Evolutionary conservation across 2,113 vertebrate species (phyloP).

Genomic region (Morphnarchus princeps): DNA sequence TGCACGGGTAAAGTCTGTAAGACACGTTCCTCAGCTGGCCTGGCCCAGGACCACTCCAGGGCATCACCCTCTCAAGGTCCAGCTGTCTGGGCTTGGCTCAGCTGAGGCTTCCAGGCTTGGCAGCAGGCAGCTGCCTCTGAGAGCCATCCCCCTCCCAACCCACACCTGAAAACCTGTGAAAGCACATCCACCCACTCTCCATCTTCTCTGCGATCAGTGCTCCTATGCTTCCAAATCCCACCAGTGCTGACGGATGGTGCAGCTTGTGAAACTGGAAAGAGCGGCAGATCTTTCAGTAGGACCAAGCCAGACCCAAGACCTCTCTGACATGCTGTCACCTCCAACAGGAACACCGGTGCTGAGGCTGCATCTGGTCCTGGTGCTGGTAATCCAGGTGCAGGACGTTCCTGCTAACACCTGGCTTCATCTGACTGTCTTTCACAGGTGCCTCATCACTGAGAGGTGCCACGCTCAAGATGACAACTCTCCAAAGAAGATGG

Average conservation of each 20-base stretch:
- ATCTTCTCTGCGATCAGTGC: not conserved
- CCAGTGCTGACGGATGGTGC: not conserved
- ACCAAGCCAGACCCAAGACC: not conserved
- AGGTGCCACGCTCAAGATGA: not conserved
- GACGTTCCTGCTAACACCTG: not conserved
- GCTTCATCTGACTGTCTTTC: not conserved
- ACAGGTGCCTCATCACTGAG: too few relatives aligned
- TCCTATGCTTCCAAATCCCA: not conserved
- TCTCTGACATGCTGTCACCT: not conserved
- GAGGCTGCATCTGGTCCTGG: not conserved
- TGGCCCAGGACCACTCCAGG: not conserved
- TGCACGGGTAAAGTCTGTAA: not conserved
- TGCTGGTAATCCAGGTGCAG: not conserved
- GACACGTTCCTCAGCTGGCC: too few relatives aligned
- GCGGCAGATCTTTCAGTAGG: not conserved
- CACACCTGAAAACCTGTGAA: not conserved
- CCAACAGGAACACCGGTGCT: not conserved
- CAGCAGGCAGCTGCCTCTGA: not conserved
- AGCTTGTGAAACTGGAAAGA: not conserved
- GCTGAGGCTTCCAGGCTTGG: slow-evolving; percentile 38
- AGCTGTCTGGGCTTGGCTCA: slow-evolving; percentile 10
- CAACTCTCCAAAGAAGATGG: not conserved
- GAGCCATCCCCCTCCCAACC: not conserved
- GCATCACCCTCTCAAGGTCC: not conserved
- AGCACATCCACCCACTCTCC: not conserved